A percentile compares a stretch with the other conserved stretches of the same genome.
Evolutionary conservation across 2,888 invertebrate species (phyloP).

Genomic region (Sabatieria punctata): DNA sequence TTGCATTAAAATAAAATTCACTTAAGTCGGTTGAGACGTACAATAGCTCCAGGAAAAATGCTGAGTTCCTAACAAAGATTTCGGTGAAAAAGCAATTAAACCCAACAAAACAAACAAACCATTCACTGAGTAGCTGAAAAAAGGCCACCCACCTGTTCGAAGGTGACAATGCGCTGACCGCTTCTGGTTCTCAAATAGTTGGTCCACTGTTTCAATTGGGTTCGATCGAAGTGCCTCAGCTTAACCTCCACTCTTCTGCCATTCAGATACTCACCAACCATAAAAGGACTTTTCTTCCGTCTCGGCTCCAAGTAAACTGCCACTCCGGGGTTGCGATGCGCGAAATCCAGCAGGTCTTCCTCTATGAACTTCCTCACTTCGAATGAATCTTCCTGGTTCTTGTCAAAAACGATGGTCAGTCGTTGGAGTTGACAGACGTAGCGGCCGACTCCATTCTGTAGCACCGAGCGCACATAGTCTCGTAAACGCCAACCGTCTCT

Average conservation of each 20-base stretch:
- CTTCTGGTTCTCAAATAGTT: conserved; percentile 45
- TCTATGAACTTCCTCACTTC: conserved; percentile 53
- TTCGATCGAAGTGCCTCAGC: conserved; percentile 48
- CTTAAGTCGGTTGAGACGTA: no score
- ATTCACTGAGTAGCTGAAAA: no score
- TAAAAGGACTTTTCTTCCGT: conserved; percentile 55
- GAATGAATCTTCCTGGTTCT: conserved; percentile 57
- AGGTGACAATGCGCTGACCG: conserved; percentile 32
- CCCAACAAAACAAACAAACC: no score
- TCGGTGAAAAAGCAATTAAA: no score
- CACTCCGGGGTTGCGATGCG: conserved; percentile 62
- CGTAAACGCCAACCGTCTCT: conserved; percentile 1
- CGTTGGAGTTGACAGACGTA: conserved; percentile 69
- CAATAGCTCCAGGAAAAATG: no score
- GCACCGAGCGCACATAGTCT: conserved; percentile 18
- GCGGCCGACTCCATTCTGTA: conserved; percentile 74
- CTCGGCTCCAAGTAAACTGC: conserved; percentile 83
- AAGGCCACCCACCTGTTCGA: no score
- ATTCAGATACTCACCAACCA: conserved; percentile 79
- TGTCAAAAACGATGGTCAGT: conserved; percentile 82
- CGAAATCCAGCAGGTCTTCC: conserved; percentile 60
- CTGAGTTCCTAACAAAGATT: no score
- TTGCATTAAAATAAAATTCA: no score
- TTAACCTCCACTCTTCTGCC: conserved; percentile 59
- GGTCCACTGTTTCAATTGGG: conserved; percentile 70